Evolutionary conservation across 2,888 invertebrate species (phyloP).

Genomic region (Plebejus argus): DNA sequence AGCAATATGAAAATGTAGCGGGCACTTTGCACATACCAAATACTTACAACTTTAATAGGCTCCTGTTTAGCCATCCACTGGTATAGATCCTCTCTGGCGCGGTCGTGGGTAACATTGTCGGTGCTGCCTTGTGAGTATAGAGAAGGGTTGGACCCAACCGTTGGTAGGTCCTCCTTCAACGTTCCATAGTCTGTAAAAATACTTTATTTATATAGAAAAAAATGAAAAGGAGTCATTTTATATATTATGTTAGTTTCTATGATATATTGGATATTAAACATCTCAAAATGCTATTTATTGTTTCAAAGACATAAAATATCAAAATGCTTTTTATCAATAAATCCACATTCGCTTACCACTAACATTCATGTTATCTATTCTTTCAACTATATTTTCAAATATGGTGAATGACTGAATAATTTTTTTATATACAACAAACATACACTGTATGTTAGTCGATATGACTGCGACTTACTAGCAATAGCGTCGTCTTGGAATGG

Average conservation of each 20-base stretch:
- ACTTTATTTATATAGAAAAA: no score
- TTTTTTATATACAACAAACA: no score
- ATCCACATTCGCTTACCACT: neutral
- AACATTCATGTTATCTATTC: neutral
- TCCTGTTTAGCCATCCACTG: constrained; percentile 98
- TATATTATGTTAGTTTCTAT: no score
- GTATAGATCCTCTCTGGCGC: constrained; percentile 92
- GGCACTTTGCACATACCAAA: neutral
- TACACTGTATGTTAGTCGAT: neutral
- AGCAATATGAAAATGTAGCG: no score
- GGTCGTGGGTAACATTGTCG: constrained; percentile 77
- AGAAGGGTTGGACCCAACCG: constrained; percentile 85
- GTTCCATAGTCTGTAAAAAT: constrained; percentile 84
- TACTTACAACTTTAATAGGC: constrained; percentile 71
- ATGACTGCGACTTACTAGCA: constrained; percentile 64
- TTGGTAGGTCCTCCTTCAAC: constrained; percentile 84
- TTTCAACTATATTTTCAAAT: neutral
- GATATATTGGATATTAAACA: neutral
- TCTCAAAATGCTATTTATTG: neutral
- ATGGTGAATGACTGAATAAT: neutral
- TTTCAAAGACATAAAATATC: neutral
- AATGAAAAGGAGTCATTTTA: constrained; percentile 11
- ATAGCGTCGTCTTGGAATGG: constrained; percentile 78
- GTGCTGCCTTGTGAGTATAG: constrained; percentile 76
- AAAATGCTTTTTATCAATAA: neutral